Evolutionary conservation across 2,113 vertebrate genomes (phyloP).

Genomic region (Chionis minor): DNA sequence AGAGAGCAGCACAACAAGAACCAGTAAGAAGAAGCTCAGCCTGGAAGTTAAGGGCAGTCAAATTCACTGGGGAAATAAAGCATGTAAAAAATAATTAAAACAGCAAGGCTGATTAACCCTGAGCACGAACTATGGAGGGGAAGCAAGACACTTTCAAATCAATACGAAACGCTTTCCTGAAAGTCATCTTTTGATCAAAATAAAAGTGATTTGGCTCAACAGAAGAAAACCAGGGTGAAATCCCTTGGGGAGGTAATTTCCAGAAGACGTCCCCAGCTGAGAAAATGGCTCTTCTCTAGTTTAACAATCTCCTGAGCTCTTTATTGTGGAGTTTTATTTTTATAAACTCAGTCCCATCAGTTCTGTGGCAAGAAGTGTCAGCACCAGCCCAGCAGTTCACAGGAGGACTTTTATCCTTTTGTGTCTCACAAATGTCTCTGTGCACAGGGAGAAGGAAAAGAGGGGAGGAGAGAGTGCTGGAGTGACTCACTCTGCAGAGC

Average conservation of each 20-base stretch:
- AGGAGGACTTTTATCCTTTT: slow-evolving; percentile 9
- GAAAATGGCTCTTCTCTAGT: background rate
- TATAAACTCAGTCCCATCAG: background rate
- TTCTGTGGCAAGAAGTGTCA: slow-evolving; percentile 12
- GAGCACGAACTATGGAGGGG: background rate
- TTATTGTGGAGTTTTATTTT: background rate
- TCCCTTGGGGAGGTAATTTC: background rate
- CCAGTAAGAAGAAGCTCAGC: slow-evolving; percentile 15
- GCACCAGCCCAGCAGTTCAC: background rate
- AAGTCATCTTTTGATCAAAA: background rate
- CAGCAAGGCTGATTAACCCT: background rate
- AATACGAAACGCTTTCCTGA: background rate
- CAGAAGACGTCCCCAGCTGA: background rate
- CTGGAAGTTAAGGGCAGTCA: slow-evolving; percentile 2
- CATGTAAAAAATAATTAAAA: background rate
- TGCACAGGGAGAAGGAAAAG: background rate
- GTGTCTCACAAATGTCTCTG: background rate
- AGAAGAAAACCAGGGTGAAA: background rate
- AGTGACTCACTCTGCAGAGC: background rate
- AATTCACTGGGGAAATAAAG: background rate
- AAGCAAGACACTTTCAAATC: background rate
- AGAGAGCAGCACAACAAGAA: background rate
- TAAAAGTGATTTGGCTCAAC: background rate
- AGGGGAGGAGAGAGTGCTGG: background rate
- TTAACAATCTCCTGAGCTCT: background rate